These are phyloP conservation scores for Hemitrygon akajei DNA, from an alignment of 2,797 vertebrate genomes.

Conservation along the genomic window DNA sequence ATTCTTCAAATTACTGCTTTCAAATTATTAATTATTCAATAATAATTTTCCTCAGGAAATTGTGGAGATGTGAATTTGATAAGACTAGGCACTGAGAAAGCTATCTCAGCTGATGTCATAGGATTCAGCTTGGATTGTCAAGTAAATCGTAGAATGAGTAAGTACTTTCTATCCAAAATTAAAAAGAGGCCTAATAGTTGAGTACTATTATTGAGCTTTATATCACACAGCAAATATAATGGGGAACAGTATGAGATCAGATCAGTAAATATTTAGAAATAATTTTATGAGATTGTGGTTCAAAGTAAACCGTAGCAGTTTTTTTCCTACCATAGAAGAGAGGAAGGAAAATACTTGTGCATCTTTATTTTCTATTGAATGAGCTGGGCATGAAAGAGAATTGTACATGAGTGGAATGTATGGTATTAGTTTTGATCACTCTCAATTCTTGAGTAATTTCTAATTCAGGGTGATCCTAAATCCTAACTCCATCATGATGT, in stretches of 20 bases:
- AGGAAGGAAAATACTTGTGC: background rate
- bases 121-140: slow-evolving; percentile 71
- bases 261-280: background rate
- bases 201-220: background rate
- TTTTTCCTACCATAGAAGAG: background rate
- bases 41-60: slow-evolving; percentile 59
- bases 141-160: slow-evolving; percentile 65
- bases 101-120: slow-evolving; percentile 62
- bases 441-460: background rate
- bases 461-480: background rate
- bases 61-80: slow-evolving; percentile 78
- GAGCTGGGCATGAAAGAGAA: background rate
- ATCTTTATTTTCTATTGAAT: background rate
- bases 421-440: background rate
- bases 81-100: slow-evolving; percentile 65
- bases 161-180: slow-evolving; percentile 48
- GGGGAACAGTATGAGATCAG: background rate
- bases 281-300: background rate
- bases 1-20: background rate
- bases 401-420: background rate
- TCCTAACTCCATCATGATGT: background rate
- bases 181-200: background rate
- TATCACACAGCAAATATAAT: background rate
- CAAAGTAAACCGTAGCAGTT: background rate
- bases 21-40: slow-evolving; percentile 19